Evolutionary conservation across 1,140 invertebrate species (phyloP), one percentile per base, ranked within the genome.

Genomic region (Drosophila tristis): DNA sequence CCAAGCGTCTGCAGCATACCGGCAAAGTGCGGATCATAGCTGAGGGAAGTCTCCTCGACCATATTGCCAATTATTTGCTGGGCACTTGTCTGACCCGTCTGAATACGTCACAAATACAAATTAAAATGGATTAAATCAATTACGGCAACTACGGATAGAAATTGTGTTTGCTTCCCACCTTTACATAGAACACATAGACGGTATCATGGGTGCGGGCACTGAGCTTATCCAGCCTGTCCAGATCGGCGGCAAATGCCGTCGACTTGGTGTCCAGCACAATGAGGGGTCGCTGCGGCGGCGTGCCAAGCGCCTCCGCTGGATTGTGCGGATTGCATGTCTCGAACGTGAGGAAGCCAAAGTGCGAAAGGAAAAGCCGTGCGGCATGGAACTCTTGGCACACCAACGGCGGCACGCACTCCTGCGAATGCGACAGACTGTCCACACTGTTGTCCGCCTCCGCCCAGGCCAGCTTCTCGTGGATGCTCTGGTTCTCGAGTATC

Each of bases 141-240:
- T 16, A 16, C 16, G 43, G 8, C 6, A 42, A 5, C 0, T n/a
- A 9, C 16, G 2, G n/a, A 23, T 48, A n/a, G 9, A 2, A 42
- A n/a, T 53, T 4, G 25, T 11, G 11, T 2, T 20, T 35, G 4
- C 2, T 47, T 29, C 4, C 97, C 47, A 96, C 94, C 91, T 96
- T 96, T 0, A 98, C 97, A 92, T 99, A 99, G 93, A 99, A 99
- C 66, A 99, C 94, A 92, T 99, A 97, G 70, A 97, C 97, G 0
- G 98, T 99, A 90, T 99, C 97, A 81, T 95, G 95, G 5, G 97
- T 98, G 72, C 98, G 93, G 29, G 96, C 94, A 78, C 97, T 97
- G 44, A 98, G 92, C 29, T 93, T 93, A 85, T 97, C 96, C 49
- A 99, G 92, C 68, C 96, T 95, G 9, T 93, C 95, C 13, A 97